phyloP scores from a whole-genome alignment of 2,797 vertebrate genomes.

The Neosalanx taihuensis region DNA sequence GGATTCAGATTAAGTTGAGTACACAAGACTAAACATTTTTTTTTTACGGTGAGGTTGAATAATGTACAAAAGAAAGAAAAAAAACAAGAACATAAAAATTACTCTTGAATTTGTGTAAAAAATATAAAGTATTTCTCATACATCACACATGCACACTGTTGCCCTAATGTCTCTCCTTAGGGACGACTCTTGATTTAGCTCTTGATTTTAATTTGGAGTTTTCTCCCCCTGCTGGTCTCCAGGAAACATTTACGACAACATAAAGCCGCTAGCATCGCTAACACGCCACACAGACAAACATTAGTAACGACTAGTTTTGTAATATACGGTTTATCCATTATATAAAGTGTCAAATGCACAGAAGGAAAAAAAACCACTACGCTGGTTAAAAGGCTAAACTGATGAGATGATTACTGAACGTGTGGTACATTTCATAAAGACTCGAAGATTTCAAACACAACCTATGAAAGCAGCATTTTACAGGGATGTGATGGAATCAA shows the following conservation, averaged over 20 bases:
- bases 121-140: slow-evolving; percentile 58
- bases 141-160: slow-evolving; percentile 32
- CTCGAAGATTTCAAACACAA: slow-evolving; percentile 1
- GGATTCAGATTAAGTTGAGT: slow-evolving; percentile 41
- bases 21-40: slow-evolving; percentile 20
- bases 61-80: slow-evolving; percentile 19
- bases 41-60: slow-evolving; percentile 27
- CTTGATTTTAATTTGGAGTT: slow-evolving; percentile 42
- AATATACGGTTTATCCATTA: slow-evolving; percentile 1
- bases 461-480: slow-evolving; percentile 9
- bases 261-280: not conserved
- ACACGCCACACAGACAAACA: not conserved
- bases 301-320: not conserved
- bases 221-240: slow-evolving; percentile 9
- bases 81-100: slow-evolving; percentile 33
- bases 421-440: not conserved
- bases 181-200: slow-evolving; percentile 41
- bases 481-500: slow-evolving; percentile 9
- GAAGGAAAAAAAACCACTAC: not conserved
- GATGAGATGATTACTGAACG: not conserved
- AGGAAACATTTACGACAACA: slow-evolving; percentile 14
- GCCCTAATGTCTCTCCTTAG: slow-evolving; percentile 17
- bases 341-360: slow-evolving; percentile 4
- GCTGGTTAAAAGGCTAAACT: slow-evolving; percentile 1
- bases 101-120: slow-evolving; percentile 58